Percentiles rank a stretch among this genome's conserved stretches.
Evolutionary conservation across 2,113 vertebrate species (phyloP).

Genomic region (Phalacrocorax pelagicus): DNA sequence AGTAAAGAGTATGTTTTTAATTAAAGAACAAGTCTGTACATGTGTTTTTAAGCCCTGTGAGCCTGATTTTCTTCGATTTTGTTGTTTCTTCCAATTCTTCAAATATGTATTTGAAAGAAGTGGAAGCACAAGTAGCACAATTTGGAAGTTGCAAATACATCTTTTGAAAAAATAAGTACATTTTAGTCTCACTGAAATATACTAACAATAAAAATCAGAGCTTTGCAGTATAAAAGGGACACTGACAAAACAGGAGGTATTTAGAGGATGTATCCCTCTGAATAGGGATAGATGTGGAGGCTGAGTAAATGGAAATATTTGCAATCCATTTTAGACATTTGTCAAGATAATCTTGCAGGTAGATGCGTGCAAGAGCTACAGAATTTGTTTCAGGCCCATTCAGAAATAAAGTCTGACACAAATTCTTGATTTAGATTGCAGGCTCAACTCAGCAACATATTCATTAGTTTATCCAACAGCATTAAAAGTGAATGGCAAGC

Average conservation of each 20-base stretch:
- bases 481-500: background rate
- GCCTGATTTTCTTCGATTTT: background rate
- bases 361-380: background rate
- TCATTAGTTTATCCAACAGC: background rate
- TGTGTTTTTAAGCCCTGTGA: background rate
- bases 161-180: background rate
- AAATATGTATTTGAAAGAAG: background rate
- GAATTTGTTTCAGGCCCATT: background rate
- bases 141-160: background rate
- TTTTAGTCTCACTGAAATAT: background rate
- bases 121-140: background rate
- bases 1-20: background rate
- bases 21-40: background rate
- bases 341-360: background rate
- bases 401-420: background rate
- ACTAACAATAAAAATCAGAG: background rate
- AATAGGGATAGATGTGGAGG: background rate
- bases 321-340: background rate
- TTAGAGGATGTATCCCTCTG: background rate
- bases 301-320: background rate
- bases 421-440: constrained; percentile 5
- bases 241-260: background rate
- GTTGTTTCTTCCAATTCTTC: background rate
- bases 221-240: background rate
- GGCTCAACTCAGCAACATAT: background rate